Evolutionary conservation across 2,797 vertebrate genomes (phyloP), one percentile per base, ranked within the genome.

Genomic region (Huso huso): DNA sequence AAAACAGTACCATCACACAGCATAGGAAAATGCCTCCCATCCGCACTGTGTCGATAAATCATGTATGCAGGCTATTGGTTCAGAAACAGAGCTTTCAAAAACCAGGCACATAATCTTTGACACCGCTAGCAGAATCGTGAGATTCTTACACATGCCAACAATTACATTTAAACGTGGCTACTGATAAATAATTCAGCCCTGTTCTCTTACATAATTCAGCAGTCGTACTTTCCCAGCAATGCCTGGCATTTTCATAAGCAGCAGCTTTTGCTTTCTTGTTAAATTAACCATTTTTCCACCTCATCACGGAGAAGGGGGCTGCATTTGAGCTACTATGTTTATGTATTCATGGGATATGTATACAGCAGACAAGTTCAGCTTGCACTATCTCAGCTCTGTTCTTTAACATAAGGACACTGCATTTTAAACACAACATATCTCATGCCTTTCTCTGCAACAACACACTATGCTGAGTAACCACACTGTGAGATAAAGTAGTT

Each of bases 351-450:
- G 11, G 8, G 75, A 77, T 76, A 75, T 10, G 23, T 73, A 79
- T 76, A 75, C 73, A 0, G 8, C 1, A 15, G 78, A 75, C 73
- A 72, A 37, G 23, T 37, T 3, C 74, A 74, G 70, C 76, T 74
- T 60, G 23, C 23, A 37, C 23, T 37, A 70, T 72, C 74, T 60
- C 82, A 72, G 75, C 74, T 77, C 81, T 79, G 79, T 72, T 69
- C 68, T 71, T 75, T 71, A 73, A 68, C 72, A 75, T 75, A 73
- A 79, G 81, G 82, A 81, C 83, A 82, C 81, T 82, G 80, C 81
- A 70, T 74, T 75, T 78, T 79, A 83, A 84, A 79, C 79, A 78
- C 79, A 79, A 82, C 82, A 82, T 75, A 81, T 75, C 85, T 82
- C 78, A 83, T 82, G 74, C 76, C 73, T 77, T 75, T 74, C 79